These are phyloP conservation scores for Erebia ligea DNA, from an alignment of 2,888 invertebrate genomes.

Conservation along the genomic window DNA sequence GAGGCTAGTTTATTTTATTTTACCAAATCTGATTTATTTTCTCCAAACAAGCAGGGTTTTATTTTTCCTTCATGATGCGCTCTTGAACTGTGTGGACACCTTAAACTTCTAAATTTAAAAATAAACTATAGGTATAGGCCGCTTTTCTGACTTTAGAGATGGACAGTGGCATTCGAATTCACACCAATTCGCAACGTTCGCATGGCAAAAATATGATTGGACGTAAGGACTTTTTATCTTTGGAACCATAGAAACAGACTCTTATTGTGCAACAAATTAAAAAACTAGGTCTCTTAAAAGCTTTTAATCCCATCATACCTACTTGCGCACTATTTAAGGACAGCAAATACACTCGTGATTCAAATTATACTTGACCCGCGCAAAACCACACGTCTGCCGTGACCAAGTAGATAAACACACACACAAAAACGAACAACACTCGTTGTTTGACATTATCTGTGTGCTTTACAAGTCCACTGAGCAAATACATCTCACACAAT, in stretches of 20 bases:
- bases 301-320: constrained; percentile 32
- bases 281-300: neutral
- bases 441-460: constrained; percentile 69
- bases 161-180: too few relatives aligned
- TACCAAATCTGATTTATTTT: neutral
- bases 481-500: constrained; percentile 45
- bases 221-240: too few relatives aligned
- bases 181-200: too few relatives aligned
- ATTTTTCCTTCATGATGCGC: too few relatives aligned
- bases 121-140: too few relatives aligned
- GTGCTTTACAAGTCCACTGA: constrained; percentile 65
- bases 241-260: too few relatives aligned
- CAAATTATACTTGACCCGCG: constrained; percentile 66
- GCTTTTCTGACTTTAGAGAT: too few relatives aligned
- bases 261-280: too few relatives aligned
- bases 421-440: constrained; percentile 60
- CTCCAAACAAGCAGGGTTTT: too few relatives aligned
- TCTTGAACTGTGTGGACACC: too few relatives aligned
- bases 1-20: neutral
- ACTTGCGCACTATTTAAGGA: constrained; percentile 46
- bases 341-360: constrained; percentile 57
- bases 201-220: too few relatives aligned
- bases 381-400: constrained; percentile 76
- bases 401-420: constrained; percentile 70
- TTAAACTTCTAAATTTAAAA: too few relatives aligned